A percentile compares a stretch with the other conserved stretches of the same genome.
phyloP scores from a whole-genome alignment of 2,888 invertebrate genomes.

The Cheilosia vulpina region DNA sequence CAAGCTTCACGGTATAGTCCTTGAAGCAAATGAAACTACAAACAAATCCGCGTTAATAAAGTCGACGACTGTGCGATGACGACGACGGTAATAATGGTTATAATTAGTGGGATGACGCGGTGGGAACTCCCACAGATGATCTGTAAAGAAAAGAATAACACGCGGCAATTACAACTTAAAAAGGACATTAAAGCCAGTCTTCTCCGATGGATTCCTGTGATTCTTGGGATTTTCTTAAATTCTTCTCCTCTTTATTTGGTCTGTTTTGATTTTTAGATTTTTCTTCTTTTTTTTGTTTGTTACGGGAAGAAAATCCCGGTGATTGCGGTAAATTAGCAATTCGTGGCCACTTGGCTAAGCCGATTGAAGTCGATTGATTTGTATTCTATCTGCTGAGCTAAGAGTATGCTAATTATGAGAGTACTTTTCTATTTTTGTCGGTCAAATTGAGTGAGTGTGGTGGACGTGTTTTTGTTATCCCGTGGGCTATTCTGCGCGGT shows the following conservation, averaged over 20 bases:
- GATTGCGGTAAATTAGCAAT: slow-evolving; percentile 69
- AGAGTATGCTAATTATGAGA: slow-evolving; percentile 67
- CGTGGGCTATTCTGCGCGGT: not conserved
- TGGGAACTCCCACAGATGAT: slow-evolving; percentile 71
- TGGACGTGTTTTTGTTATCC: slow-evolving; percentile 6
- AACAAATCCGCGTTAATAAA: slow-evolving; percentile 71
- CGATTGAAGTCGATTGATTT: slow-evolving; percentile 74
- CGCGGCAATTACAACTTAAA: slow-evolving; percentile 67
- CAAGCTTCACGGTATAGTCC: slow-evolving; percentile 46
- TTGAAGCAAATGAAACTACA: slow-evolving; percentile 55
- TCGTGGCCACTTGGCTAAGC: slow-evolving; percentile 72
- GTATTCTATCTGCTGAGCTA: slow-evolving; percentile 52
- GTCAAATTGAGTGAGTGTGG: slow-evolving; percentile 41
- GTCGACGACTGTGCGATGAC: slow-evolving; percentile 44
- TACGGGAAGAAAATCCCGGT: slow-evolving; percentile 52
- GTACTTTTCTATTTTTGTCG: slow-evolving; percentile 44
- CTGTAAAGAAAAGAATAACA: slow-evolving; percentile 74
- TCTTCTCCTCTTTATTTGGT: not conserved
- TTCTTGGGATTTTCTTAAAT: slow-evolving; percentile 42
- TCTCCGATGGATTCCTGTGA: slow-evolving; percentile 35
- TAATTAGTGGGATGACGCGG: slow-evolving; percentile 65
- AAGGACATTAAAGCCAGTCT: slow-evolving; percentile 63
- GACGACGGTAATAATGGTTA: slow-evolving; percentile 52
- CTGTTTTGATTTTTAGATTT: slow-evolving; percentile 23
- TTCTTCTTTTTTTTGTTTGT: slow-evolving; percentile 7